Base-by-base conservation (phyloP, 2,888 invertebrate species). In the Drosophila infuscata region DNA sequence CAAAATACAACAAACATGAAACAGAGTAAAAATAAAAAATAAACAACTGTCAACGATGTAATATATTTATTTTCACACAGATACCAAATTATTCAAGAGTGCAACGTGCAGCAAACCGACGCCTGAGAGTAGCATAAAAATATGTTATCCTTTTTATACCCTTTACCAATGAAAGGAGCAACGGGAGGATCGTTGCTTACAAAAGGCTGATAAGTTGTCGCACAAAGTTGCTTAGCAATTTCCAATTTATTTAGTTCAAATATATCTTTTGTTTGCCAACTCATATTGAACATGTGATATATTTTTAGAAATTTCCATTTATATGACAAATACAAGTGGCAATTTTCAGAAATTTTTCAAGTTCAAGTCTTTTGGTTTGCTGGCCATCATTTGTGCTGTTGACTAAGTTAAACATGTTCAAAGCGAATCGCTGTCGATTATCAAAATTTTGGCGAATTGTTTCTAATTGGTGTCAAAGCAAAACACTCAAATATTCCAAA, bases 41-140 rank as follows among this genome's bases (percentile, higher is more conserved):
- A 30, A 41, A 30, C 20, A 49, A 20, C 48, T 66, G 70, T 57
- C 70, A 66, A 48, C 33, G n/a, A 20, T 29, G 25, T 52, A 54
- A 57, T 56, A 60, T 63, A 59, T 64, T 57, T 60, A 33, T 41
- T 72, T 30, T n/a, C 41, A 49, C 7, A 56, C 57, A 62, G 48
- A 59, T 58, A 38, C 20, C n/a, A 58, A 63, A 60, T 7, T 46
- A 49, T n/a, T 41, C 32, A 32, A 9, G 29, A 69, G 49, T 76
- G 70, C 62, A 73, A 57, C 35, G 66, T 67, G 78, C 69, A 73
- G 59, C 68, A 53, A 78, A 67, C 72, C 56, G 58, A 33, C 49
- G 12, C 46, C 20, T n/a, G 29, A 30, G 3, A 29, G 36, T 9
- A 30, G 20, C 25, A 57, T 43, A 4, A 4, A 69, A 69, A 38